Evolutionary conservation across 2,797 vertebrate genomes (phyloP).

Genomic region (Sorex maritimensis): DNA sequence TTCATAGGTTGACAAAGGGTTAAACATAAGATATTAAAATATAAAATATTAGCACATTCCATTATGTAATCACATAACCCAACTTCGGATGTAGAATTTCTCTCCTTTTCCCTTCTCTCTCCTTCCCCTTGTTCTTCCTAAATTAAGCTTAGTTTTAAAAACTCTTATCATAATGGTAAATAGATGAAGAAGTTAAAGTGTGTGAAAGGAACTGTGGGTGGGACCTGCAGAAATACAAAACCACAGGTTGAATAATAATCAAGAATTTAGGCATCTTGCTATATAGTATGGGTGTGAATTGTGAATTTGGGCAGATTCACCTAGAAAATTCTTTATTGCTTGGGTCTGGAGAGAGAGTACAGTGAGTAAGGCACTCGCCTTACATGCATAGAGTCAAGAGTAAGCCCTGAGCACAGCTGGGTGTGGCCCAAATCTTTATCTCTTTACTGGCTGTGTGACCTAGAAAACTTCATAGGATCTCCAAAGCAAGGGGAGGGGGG

Average conservation of each 20-base stretch:
- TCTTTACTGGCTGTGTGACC: not conserved
- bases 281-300: not conserved
- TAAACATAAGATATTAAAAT: constrained; percentile 24
- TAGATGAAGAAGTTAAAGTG: constrained; percentile 21
- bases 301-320: not conserved
- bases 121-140: too few species aligned
- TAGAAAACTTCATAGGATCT: not conserved
- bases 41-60: not conserved
- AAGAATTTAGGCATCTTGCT: not conserved
- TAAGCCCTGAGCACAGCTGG: too few species aligned
- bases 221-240: not conserved
- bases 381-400: too few species aligned
- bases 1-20: not conserved
- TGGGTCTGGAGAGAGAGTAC: too few species aligned
- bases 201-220: not conserved
- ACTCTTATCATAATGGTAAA: not conserved
- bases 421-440: not conserved
- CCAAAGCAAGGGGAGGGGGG: not conserved
- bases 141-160: too few species aligned
- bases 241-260: not conserved
- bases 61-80: not conserved
- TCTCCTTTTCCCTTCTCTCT: too few species aligned
- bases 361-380: too few species aligned
- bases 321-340: not conserved
- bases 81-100: not conserved